A percentile compares a stretch with the other conserved stretches of the same genome.
These are phyloP conservation scores for Enteromius unitaeniatus DNA, from an alignment of 2,797 vertebrate species.

Conservation along the genomic window DNA sequence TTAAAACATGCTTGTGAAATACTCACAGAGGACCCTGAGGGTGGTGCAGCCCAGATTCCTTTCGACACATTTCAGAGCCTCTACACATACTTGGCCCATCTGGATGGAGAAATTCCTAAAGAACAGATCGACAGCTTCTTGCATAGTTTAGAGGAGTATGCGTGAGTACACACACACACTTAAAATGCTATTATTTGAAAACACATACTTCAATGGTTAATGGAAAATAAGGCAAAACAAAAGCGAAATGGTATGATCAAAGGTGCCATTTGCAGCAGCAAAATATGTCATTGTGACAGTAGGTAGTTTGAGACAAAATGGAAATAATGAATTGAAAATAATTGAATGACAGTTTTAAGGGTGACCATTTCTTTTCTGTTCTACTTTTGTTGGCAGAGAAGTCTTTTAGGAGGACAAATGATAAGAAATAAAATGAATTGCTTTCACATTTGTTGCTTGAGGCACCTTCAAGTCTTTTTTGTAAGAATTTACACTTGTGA, in stretches of 20 bases:
- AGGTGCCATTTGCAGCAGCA: constrained; percentile 43
- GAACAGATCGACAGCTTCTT: constrained; percentile 76
- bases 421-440: constrained; percentile 19
- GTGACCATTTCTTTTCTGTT: constrained; percentile 2
- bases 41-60: constrained; percentile 80
- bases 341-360: neutral
- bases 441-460: neutral
- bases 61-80: constrained; percentile 79
- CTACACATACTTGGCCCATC: constrained; percentile 83
- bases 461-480: neutral
- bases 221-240: constrained; percentile 1
- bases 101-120: constrained; percentile 80
- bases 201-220: neutral
- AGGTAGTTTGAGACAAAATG: neutral
- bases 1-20: constrained; percentile 88
- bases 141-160: constrained; percentile 68
- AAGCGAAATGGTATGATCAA: constrained; percentile 43
- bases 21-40: constrained; percentile 84
- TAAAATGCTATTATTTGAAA: neutral
- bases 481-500: constrained; percentile 13
- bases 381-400: constrained; percentile 11
- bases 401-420: neutral
- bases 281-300: constrained; percentile 10
- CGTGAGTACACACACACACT: constrained; percentile 75
- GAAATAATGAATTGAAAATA: neutral